These are phyloP conservation scores for Harpalus rubripes DNA, from an alignment of 2,888 invertebrate species.

Conservation along the genomic window DNA sequence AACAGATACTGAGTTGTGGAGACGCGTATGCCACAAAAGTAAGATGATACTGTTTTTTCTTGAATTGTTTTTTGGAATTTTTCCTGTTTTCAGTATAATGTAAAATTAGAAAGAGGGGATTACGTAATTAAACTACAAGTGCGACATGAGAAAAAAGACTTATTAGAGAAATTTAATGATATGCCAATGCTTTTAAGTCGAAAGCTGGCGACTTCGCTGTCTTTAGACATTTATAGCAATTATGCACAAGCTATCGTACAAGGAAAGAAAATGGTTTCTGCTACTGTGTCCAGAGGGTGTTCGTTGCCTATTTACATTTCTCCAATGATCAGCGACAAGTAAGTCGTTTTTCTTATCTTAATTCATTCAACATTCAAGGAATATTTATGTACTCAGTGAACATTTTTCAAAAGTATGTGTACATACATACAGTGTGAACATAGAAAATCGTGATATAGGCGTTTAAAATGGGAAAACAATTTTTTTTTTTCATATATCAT, in stretches of 20 bases:
- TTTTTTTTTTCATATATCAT: no score
- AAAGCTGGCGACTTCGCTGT: conserved; percentile 86
- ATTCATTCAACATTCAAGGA: background rate
- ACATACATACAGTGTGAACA: no score
- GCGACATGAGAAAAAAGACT: conserved; percentile 92
- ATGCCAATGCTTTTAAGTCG: conserved; percentile 86
- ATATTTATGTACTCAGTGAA: no score
- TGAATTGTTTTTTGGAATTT: background rate
- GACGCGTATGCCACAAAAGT: conserved; percentile 94
- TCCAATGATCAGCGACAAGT: conserved; percentile 91
- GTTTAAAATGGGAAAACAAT: no score
- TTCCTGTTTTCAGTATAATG: conserved; percentile 82
- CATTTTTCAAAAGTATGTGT: no score
- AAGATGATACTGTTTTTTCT: background rate
- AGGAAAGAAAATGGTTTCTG: conserved; percentile 87
- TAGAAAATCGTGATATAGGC: no score
- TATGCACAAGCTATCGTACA: conserved; percentile 85
- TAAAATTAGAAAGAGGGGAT: conserved; percentile 97
- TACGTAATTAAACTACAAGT: conserved; percentile 92
- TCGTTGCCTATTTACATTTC: conserved; percentile 88
- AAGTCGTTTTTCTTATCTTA: conserved; percentile 75
- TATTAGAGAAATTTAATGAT: conserved; percentile 92
- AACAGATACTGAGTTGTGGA: conserved; percentile 90
- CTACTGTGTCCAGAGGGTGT: conserved; percentile 81
- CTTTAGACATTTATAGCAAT: conserved; percentile 87